Conservation (phyloP, 2,888 invertebrate genomes). For the Leptothorax acervorum region DNA sequence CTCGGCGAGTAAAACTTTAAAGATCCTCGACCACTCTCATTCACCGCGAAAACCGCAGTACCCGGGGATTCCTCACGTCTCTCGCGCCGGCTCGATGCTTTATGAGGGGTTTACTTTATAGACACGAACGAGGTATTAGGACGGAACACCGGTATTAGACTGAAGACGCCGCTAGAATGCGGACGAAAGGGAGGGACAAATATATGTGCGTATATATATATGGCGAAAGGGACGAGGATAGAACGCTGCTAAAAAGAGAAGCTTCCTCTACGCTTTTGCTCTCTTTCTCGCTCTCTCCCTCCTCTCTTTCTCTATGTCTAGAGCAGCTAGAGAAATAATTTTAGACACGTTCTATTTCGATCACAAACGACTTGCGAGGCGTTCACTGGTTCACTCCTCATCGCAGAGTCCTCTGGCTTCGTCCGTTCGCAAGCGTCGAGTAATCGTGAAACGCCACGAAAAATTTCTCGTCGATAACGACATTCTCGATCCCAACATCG, state of each 20-base stretch:
- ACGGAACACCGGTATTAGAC: slow-evolving; percentile 55
- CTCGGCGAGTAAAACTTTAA: slow-evolving; percentile 56
- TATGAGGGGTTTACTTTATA: slow-evolving; percentile 57
- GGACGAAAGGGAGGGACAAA: slow-evolving; percentile 15
- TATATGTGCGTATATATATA: slow-evolving; percentile 30
- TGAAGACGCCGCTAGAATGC: slow-evolving; percentile 45
- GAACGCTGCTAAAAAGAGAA: background rate
- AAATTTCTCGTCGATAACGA: slow-evolving; percentile 44
- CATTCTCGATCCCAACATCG: slow-evolving; percentile 23
- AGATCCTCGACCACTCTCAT: slow-evolving; percentile 49
- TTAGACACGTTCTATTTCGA: slow-evolving; percentile 39
- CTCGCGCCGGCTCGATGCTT: slow-evolving; percentile 42
- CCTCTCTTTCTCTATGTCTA: background rate
- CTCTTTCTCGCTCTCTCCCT: background rate
- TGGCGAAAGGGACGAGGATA: background rate
- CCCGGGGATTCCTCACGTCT: slow-evolving; percentile 41
- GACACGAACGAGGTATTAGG: slow-evolving; percentile 52
- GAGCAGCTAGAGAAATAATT: slow-evolving; percentile 43
- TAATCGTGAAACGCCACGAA: slow-evolving; percentile 22
- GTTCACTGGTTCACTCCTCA: background rate
- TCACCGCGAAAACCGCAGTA: slow-evolving; percentile 41
- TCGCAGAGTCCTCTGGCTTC: slow-evolving; percentile 41
- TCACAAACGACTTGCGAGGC: background rate
- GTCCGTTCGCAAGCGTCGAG: slow-evolving; percentile 29
- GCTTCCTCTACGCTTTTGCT: background rate